Base-by-base conservation (phyloP, 2,888 invertebrate genomes). In the Xylota sylvarum region DNA sequence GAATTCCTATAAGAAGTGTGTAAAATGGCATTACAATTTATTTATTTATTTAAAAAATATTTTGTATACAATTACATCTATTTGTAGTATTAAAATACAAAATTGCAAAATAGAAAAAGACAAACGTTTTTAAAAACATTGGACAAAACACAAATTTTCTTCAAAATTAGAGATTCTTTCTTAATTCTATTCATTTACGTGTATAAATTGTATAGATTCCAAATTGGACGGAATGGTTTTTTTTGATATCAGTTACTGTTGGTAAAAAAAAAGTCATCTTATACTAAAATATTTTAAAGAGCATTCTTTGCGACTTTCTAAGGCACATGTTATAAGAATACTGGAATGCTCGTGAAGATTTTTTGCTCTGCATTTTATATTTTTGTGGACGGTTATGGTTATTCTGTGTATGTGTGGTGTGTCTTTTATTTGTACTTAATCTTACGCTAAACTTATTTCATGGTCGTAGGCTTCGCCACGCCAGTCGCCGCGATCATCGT, bases 381-480 rank as follows among this genome's bases (percentile, higher is more conserved):
- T 74, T 74, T 74, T 74, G 43, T 76, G 81, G 81, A 85, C 78
- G 82, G 86, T 78, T 69, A 65, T 74, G 55, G n/a, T 48, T 40
- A 37, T 35, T 7, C 6, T 35, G 9, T 35, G 6, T 35, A 37
- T 30, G 48, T 46, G 30, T 67, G 9, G n/a, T 77, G 37, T 60
- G 10, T 46, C 46, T 19, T 64, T 50, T 50, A 23, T 74, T 84
- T 69, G 52, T 82, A 82, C 73, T 82, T 55, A 78, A 82, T 43
- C 6, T 89, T 89, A 92, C 69, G 92, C 91, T 89, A 92, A 91
- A 86, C 92, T 92, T 72, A 92, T 92, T 88, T 92, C 91, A 84
- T 92, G 92, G 62, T 92, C 92, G 85, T 92, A 92, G 55, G 90
- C 90, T 65, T 90, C 90, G 35, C 94, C 95, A 58, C 95, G 94